These are phyloP conservation scores for Brachylomia viminalis DNA, from an alignment of 2,888 invertebrate species.

Conservation along the genomic window DNA sequence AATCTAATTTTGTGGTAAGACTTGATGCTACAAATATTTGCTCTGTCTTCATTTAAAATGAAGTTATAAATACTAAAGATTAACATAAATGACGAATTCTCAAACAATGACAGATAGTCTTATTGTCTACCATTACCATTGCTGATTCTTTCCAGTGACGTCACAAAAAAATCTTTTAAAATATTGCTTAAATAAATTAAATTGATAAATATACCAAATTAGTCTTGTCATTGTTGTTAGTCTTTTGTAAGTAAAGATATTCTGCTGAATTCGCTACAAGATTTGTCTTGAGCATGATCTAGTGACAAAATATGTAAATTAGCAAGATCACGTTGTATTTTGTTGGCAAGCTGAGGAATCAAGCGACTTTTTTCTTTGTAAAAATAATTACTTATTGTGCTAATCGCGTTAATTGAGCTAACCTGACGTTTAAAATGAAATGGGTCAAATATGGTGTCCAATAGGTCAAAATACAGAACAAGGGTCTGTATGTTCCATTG, in stretches of 20 bases:
- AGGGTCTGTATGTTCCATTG: too few species aligned
- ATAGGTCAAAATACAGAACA: too few species aligned
- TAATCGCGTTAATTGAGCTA: too few species aligned
- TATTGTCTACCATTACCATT: slow-evolving; percentile 1
- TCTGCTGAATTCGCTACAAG: slow-evolving; percentile 13
- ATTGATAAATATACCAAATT: slow-evolving; percentile 43
- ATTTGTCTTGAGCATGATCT: slow-evolving; percentile 4
- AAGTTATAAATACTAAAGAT: slow-evolving; percentile 2
- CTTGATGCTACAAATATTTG: slow-evolving; percentile 7
- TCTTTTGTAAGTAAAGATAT: slow-evolving; percentile 41
- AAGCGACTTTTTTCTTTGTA: not conserved
- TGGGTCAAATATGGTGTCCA: too few species aligned
- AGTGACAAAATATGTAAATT: slow-evolving; percentile 41
- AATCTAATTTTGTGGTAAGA: slow-evolving; percentile 22
- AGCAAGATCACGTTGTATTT: slow-evolving; percentile 28
- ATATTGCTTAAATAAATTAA: slow-evolving; percentile 21
- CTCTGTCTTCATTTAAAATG: not conserved
- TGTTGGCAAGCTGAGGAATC: not conserved
- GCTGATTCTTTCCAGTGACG: slow-evolving; percentile 25
- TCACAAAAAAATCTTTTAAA: not conserved
- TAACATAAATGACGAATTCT: slow-evolving; percentile 27
- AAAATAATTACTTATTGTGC: not conserved
- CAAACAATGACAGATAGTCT: slow-evolving; percentile 22
- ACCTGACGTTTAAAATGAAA: too few species aligned
- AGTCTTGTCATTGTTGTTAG: slow-evolving; percentile 21